These are phyloP conservation scores for Elmis aenea DNA, from an alignment of 2,888 invertebrate genomes.

Conservation along the genomic window DNA sequence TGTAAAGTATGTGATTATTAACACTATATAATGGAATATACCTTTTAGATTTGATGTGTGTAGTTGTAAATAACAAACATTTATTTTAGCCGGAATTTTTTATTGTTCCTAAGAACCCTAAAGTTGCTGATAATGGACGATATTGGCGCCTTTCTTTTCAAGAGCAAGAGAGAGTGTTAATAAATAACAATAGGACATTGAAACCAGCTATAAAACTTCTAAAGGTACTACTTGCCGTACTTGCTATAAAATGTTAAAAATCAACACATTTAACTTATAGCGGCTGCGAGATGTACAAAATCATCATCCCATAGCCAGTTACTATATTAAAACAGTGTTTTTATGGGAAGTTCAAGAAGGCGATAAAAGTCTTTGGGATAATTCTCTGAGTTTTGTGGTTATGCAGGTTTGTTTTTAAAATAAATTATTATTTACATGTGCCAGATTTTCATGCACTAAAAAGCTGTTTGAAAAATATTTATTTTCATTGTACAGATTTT, in stretches of 20 bases:
- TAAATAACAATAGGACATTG: slow-evolving; percentile 28
- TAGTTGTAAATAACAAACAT: no score
- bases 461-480: no score
- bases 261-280: slow-evolving; percentile 38
- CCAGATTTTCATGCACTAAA: no score
- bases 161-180: slow-evolving; percentile 41
- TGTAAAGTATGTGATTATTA: no score
- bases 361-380: not conserved
- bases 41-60: no score
- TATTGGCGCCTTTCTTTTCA: slow-evolving; percentile 45
- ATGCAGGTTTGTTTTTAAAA: slow-evolving; percentile 1
- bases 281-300: slow-evolving; percentile 42
- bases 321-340: slow-evolving; percentile 48
- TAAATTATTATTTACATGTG: not conserved
- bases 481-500: no score
- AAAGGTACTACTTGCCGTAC: slow-evolving; percentile 36
- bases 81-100: slow-evolving; percentile 29
- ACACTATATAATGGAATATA: no score
- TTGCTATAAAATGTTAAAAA: slow-evolving; percentile 42
- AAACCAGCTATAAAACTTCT: slow-evolving; percentile 39
- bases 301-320: slow-evolving; percentile 43
- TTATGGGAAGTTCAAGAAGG: slow-evolving; percentile 21
- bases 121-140: slow-evolving; percentile 13
- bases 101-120: slow-evolving; percentile 36
- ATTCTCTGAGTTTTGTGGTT: slow-evolving; percentile 1